Percentiles rank a stretch among this genome's conserved stretches.
Evolutionary conservation across 2,113 vertebrate genomes (phyloP).

Genomic region (Morone saxatilis): DNA sequence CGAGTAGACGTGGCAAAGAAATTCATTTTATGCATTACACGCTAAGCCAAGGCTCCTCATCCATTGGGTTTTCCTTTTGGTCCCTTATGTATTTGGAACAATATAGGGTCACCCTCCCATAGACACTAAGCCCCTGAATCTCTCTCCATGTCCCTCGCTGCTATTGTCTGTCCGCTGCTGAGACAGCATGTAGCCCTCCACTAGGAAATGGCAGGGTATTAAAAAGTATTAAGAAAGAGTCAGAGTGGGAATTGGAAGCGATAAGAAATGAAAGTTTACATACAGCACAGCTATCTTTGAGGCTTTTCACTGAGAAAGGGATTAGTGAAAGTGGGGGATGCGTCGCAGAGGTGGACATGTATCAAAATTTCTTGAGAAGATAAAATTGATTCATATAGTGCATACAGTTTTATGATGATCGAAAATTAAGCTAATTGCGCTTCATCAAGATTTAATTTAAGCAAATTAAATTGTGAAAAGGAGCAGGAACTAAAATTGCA

Average conservation of each 20-base stretch:
- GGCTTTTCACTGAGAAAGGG: conserved; percentile 56
- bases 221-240: conserved; percentile 72
- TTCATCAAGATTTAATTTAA: conserved; percentile 3
- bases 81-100: conserved; percentile 75
- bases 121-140: conserved; percentile 73
- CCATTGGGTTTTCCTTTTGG: conserved; percentile 52
- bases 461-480: background rate
- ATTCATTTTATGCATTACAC: conserved; percentile 80
- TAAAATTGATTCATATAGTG: conserved; percentile 6
- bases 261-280: conserved; percentile 78
- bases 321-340: conserved; percentile 54
- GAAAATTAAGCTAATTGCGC: conserved; percentile 19
- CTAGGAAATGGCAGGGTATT: conserved; percentile 62
- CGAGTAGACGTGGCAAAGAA: conserved; percentile 55
- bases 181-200: conserved; percentile 72
- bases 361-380: conserved; percentile 39
- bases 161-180: conserved; percentile 76
- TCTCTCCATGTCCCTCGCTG: conserved; percentile 56
- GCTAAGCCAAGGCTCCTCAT: conserved; percentile 65
- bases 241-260: conserved; percentile 58
- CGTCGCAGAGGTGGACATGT: conserved; percentile 8
- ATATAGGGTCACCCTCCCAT: conserved; percentile 77
- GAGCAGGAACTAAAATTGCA: conserved; percentile 16
- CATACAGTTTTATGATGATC: conserved; percentile 4
- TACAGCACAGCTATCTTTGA: conserved; percentile 54